Evolutionary conservation across 2,888 invertebrate genomes (phyloP).

Genomic region (Lysandra bellargus): DNA sequence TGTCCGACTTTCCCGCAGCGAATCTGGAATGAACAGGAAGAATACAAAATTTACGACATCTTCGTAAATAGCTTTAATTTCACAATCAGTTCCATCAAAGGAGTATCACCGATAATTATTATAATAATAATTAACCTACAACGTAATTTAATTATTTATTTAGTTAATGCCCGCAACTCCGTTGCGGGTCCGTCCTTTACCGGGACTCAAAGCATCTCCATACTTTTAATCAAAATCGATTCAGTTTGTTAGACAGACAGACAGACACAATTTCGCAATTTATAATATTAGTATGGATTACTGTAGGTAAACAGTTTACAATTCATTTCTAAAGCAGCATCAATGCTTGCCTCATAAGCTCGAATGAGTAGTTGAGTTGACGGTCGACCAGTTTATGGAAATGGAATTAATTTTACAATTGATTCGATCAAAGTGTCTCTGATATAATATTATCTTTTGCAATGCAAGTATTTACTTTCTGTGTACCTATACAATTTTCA

Average conservation of each 20-base stretch:
- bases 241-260: too few relatives aligned
- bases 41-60: neutral
- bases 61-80: neutral
- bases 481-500: too few relatives aligned
- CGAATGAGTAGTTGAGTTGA: neutral
- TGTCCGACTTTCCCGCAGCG: slow-evolving; percentile 95
- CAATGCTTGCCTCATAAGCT: neutral
- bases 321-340: neutral
- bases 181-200: too few relatives aligned
- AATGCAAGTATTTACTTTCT: too few relatives aligned
- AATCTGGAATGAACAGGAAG: slow-evolving; percentile 81
- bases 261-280: neutral
- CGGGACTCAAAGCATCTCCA: too few relatives aligned
- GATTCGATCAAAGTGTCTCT: too few relatives aligned
- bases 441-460: too few relatives aligned
- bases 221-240: too few relatives aligned
- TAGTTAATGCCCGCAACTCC: too few relatives aligned
- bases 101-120: neutral
- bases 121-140: too few relatives aligned
- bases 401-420: too few relatives aligned
- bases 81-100: neutral
- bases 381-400: neutral
- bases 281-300: neutral
- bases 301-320: neutral
- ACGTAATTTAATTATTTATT: too few relatives aligned